Percentiles rank a stretch among this genome's conserved stretches.
Evolutionary conservation across 2,113 vertebrate genomes (phyloP).

Genomic region (Salvelinus sp.): DNA sequence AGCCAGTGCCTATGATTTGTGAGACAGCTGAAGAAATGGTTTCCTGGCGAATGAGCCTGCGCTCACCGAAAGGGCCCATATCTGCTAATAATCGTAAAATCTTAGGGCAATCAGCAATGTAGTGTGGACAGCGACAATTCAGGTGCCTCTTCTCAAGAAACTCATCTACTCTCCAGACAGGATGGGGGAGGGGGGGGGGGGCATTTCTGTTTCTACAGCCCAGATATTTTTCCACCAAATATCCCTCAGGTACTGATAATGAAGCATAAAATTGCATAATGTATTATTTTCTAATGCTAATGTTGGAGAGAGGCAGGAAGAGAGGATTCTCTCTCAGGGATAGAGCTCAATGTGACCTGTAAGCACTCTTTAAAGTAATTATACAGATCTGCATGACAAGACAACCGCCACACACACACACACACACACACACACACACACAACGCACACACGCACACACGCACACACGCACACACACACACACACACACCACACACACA

Average conservation of each 20-base stretch:
- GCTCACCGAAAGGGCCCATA: slow-evolving; percentile 10
- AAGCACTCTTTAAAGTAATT: slow-evolving; percentile 76
- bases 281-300: slow-evolving; percentile 69
- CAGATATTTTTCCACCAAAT: slow-evolving; percentile 51
- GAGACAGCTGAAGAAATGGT: slow-evolving; percentile 35
- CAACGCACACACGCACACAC: not conserved
- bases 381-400: slow-evolving; percentile 58
- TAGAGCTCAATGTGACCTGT: slow-evolving; percentile 68
- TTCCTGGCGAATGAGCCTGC: slow-evolving; percentile 28
- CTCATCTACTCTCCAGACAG: not conserved
- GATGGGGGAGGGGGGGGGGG: slow-evolving; percentile 12
- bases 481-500: slow-evolving; percentile 15
- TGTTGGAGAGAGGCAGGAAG: slow-evolving; percentile 64
- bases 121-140: slow-evolving; percentile 29
- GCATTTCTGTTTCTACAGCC: slow-evolving; percentile 51
- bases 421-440: slow-evolving; percentile 16
- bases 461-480: no score
- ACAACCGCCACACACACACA: slow-evolving; percentile 30
- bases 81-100: slow-evolving; percentile 41
- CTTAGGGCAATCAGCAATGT: slow-evolving; percentile 25
- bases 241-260: slow-evolving; percentile 72
- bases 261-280: slow-evolving; percentile 72
- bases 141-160: slow-evolving; percentile 4
- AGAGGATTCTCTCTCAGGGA: slow-evolving; percentile 55
- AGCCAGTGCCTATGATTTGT: slow-evolving; percentile 31